Evolutionary conservation across 2,888 invertebrate species (phyloP), one percentile per base, ranked within the genome.

Genomic region (Electrophaes corylata): DNA sequence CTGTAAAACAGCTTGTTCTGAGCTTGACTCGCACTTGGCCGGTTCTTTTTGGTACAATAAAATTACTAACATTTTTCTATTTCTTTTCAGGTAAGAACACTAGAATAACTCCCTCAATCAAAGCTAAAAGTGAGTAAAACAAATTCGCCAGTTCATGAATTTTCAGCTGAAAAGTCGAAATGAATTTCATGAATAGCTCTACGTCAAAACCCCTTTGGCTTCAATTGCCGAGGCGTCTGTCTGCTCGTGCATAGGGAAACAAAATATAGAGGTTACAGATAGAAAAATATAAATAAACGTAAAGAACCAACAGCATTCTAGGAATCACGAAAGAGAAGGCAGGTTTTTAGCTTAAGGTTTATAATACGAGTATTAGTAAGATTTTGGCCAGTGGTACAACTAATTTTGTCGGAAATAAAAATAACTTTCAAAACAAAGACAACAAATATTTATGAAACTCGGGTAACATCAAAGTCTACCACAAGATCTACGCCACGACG

Each of bases 161-260:
- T 43, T 3, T 18, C 47, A 41, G 20, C 43, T 35, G 39, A 19
- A 48, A 53, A 55, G 47, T 53, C 44, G 45, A 45, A 60, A 60
- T 64, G 56, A 58, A 58, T 53, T 39, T 56, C 57, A 58, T 53
- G 57, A 60, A 58, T 55, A 58, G 49, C 52, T 51, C 53, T 51
- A 35, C 56, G 52, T 64, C 61, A 59, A 57, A 61, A 61, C 59
- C 59, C n/a, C 59, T 52, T 58, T 44, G 47, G 53, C 23, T 47
- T 39, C 44, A 51, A 43, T 49, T 46, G 49, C 33, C 46, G 14
- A 20, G 8, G 33, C 45, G 58, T 50, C 56, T 41, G 51, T 29
- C 55, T 31, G 44, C 29, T 37, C 46, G 16, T 11, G 26, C 49
- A 46, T 6, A 11, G 55, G 18, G 6, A 20, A 31, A 29, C 45